These are phyloP conservation scores for Morus bassanus DNA, from an alignment of 2,797 vertebrate species.

Conservation along the genomic window DNA sequence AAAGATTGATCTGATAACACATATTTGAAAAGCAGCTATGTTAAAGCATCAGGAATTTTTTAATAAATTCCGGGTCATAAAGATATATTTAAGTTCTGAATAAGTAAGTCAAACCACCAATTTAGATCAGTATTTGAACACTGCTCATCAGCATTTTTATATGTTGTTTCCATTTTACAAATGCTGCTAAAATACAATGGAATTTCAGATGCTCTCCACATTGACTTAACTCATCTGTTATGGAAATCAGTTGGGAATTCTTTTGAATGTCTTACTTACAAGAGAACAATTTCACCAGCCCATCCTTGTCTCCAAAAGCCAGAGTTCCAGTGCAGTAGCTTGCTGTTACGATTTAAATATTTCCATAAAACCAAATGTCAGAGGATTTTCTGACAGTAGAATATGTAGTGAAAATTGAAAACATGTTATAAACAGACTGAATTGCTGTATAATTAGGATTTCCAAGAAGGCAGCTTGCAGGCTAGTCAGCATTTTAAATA, in stretches of 20 bases:
- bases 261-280: constrained; percentile 4
- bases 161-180: background rate
- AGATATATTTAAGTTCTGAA: background rate
- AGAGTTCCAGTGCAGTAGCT: constrained; percentile 17
- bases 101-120: background rate
- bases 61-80: background rate
- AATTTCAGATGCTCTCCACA: constrained; percentile 4
- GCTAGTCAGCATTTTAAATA: constrained; percentile 50
- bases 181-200: background rate
- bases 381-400: constrained; percentile 61
- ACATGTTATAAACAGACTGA: constrained; percentile 41
- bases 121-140: background rate
- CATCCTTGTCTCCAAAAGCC: constrained; percentile 12
- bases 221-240: background rate
- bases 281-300: constrained; percentile 5
- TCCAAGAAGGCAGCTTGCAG: constrained; percentile 33
- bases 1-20: background rate
- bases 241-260: background rate
- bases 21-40: background rate
- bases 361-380: constrained; percentile 53
- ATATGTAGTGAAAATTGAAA: constrained; percentile 64
- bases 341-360: constrained; percentile 57
- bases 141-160: background rate
- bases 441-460: constrained; percentile 44
- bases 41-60: background rate